These are phyloP conservation scores for Xestobium rufovillosum DNA, from an alignment of 2,888 invertebrate species.

Conservation along the genomic window DNA sequence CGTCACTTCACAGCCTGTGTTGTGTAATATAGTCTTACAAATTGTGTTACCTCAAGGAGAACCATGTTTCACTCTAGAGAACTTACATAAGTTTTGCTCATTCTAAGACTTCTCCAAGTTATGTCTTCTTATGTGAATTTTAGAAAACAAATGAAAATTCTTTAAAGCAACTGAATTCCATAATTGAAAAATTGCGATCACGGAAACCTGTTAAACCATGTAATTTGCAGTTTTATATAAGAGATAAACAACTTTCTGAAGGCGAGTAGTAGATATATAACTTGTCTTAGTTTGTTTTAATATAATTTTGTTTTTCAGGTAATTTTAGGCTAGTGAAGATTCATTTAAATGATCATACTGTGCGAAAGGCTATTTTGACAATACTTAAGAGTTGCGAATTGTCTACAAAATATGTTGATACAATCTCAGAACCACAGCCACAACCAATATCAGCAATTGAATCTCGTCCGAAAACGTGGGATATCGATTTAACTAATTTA, in stretches of 20 bases:
- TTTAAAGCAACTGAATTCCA: conserved; percentile 76
- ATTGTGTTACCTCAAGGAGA: too few species aligned
- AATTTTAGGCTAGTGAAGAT: conserved; percentile 69
- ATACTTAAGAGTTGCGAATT: conserved; percentile 76
- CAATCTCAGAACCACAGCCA: conserved; percentile 47
- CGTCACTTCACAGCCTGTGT: too few species aligned
- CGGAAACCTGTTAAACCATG: conserved; percentile 53
- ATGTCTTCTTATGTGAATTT: conserved; percentile 35
- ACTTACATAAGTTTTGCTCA: too few species aligned
- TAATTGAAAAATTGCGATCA: conserved; percentile 70
- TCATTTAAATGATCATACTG: conserved; percentile 57
- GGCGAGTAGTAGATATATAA: conserved; percentile 15
- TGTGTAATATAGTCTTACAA: too few species aligned
- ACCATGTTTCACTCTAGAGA: too few species aligned
- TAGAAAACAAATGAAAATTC: conserved; percentile 86
- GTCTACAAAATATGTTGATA: conserved; percentile 80
- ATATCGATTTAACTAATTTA: conserved; percentile 36
- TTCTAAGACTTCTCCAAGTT: too few species aligned
- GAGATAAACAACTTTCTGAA: conserved; percentile 47
- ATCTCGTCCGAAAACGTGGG: conserved; percentile 16
- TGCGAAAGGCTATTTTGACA: conserved; percentile 66
- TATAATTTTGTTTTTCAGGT: conserved; percentile 43
- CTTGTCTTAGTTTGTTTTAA: conserved; percentile 5
- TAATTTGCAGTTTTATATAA: conserved; percentile 72
- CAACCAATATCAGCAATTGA: conserved; percentile 14